Percentiles rank a stretch among this genome's conserved stretches.
Evolutionary conservation across 2,888 invertebrate species (phyloP).

Genomic region (Zeuzera pyrina): DNA sequence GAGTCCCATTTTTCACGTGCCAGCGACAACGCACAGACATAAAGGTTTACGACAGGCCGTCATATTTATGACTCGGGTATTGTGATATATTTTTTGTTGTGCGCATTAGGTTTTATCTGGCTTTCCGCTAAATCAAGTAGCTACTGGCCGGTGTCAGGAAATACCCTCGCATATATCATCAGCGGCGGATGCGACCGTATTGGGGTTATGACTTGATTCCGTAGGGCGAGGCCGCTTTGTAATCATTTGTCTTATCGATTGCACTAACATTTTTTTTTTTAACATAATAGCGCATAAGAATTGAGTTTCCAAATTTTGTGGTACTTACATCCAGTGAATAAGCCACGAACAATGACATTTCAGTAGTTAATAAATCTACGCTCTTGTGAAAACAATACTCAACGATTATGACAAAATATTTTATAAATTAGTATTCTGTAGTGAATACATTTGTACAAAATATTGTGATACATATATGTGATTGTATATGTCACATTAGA

Average conservation of each 20-base stretch:
- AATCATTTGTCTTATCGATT: conserved; percentile 54
- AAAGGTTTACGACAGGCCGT: conserved; percentile 72
- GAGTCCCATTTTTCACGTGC: conserved; percentile 65
- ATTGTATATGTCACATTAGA: no score
- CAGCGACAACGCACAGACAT: conserved; percentile 64
- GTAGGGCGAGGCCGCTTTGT: conserved; percentile 35
- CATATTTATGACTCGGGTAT: conserved; percentile 70
- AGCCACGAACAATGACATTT: no score
- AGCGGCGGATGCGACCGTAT: conserved; percentile 57
- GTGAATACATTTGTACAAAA: no score
- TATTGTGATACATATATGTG: no score
- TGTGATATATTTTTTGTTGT: conserved; percentile 73
- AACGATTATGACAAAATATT: no score
- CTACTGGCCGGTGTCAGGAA: conserved; percentile 72
- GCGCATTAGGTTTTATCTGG: conserved; percentile 73
- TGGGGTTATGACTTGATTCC: conserved; percentile 57
- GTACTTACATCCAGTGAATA: no score
- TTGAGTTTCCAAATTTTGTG: no score
- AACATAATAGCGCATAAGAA: background rate
- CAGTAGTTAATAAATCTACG: no score
- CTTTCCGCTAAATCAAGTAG: conserved; percentile 74
- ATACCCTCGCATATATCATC: conserved; percentile 68
- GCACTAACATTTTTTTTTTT: background rate
- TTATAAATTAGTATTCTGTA: no score
- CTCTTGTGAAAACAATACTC: no score